phyloP scores from a whole-genome alignment of 23 tunicate genomes.

The Trididemnum nubilum region DNA sequence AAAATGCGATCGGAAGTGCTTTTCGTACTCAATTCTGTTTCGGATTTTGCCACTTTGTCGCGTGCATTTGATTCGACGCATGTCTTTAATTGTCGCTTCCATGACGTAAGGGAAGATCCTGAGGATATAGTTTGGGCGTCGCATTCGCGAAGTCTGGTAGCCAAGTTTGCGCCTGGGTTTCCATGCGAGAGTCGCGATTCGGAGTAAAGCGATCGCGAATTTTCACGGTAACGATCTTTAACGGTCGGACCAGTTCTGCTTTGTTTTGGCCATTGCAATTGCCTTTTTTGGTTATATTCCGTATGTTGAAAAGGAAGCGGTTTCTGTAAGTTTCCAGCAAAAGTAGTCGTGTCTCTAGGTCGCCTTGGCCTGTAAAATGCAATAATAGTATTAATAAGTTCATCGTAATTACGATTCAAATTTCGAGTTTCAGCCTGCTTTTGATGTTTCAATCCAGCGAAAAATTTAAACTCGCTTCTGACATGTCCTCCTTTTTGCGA shows the following conservation, averaged over 20 bases:
- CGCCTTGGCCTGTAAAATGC: not conserved
- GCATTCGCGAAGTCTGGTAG: not conserved
- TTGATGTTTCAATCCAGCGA: too few relatives aligned
- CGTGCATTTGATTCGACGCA: slow-evolving; percentile 27
- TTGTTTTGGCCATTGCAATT: not conserved
- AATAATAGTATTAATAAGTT: too few relatives aligned
- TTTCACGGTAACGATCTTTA: not conserved
- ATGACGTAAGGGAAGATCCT: not conserved
- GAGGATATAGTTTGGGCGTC: not conserved
- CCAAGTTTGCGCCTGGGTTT: too few relatives aligned
- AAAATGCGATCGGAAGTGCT: not conserved
- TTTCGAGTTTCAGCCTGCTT: too few relatives aligned
- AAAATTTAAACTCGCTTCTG: too few relatives aligned
- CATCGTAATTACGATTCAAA: too few relatives aligned
- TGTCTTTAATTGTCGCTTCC: slow-evolving; percentile 18
- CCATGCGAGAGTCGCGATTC: not conserved
- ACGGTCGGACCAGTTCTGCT: not conserved
- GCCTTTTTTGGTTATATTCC: not conserved
- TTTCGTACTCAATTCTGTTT: not conserved
- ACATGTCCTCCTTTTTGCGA: too few relatives aligned
- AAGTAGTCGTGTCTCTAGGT: not conserved
- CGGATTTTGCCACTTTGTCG: not conserved
- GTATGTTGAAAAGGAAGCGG: not conserved
- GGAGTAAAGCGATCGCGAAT: not conserved
- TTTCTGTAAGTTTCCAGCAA: not conserved